Evolutionary conservation across 2,888 invertebrate genomes (phyloP).

Genomic region (Germaria angustata): DNA sequence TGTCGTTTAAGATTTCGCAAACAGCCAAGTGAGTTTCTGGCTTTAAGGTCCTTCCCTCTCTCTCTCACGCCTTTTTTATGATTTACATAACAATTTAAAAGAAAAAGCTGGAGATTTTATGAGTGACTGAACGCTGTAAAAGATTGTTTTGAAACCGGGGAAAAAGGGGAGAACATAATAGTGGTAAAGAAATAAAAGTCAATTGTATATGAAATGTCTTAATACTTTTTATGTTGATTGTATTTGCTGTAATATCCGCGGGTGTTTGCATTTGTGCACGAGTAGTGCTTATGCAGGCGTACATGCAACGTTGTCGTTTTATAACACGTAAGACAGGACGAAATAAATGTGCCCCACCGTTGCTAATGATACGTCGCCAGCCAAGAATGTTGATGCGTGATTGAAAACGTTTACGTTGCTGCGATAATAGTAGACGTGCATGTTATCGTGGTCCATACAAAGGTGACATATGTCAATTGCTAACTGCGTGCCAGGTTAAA

Average conservation of each 20-base stretch:
- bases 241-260: not conserved
- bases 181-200: not conserved
- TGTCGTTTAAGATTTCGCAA: slow-evolving; percentile 54
- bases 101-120: slow-evolving; percentile 48
- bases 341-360: slow-evolving; percentile 55
- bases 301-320: slow-evolving; percentile 55
- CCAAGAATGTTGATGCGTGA: slow-evolving; percentile 31
- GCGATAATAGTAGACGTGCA: slow-evolving; percentile 55
- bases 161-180: not conserved
- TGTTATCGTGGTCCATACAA: slow-evolving; percentile 70
- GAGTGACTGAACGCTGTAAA: slow-evolving; percentile 33
- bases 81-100: slow-evolving; percentile 28
- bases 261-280: not conserved
- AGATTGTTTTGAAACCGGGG: not conserved
- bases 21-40: slow-evolving; percentile 48
- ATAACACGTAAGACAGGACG: slow-evolving; percentile 45
- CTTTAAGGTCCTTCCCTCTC: not conserved
- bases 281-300: slow-evolving; percentile 46
- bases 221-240: slow-evolving; percentile 38
- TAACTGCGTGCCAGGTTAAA: slow-evolving; percentile 71
- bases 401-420: slow-evolving; percentile 41
- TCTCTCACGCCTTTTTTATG: not conserved
- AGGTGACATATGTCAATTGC: slow-evolving; percentile 68
- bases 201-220: slow-evolving; percentile 34
- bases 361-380: slow-evolving; percentile 28